phyloP scores from a whole-genome alignment of 2,797 vertebrate species.

The Columba guinea region DNA sequence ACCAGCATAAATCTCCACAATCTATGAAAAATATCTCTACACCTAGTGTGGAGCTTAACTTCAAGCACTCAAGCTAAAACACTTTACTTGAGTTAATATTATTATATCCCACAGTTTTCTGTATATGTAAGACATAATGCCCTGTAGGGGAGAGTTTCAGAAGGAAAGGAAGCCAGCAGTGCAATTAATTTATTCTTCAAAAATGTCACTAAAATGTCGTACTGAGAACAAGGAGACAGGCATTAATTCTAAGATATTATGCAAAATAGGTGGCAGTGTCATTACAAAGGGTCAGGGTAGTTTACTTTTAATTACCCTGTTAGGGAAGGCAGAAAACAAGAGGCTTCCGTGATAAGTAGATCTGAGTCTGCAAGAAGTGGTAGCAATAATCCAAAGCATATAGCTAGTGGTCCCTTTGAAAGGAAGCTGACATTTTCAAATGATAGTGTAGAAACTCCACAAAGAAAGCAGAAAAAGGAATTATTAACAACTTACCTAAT shows the following conservation, averaged over 20 bases:
- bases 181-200: neutral
- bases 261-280: neutral
- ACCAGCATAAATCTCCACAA: neutral
- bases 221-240: neutral
- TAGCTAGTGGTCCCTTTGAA: neutral
- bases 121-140: neutral
- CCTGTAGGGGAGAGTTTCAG: neutral
- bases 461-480: neutral
- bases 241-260: slow-evolving; percentile 19
- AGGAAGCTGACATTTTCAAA: neutral
- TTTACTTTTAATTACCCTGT: slow-evolving; percentile 5
- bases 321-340: neutral
- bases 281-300: neutral
- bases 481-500: slow-evolving; percentile 81
- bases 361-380: neutral
- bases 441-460: neutral
- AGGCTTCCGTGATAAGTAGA: neutral
- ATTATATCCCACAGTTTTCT: neutral
- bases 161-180: neutral
- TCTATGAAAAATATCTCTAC: neutral
- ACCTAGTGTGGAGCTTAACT: neutral
- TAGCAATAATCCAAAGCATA: neutral
- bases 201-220: slow-evolving; percentile 37
- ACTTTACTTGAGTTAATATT: neutral
- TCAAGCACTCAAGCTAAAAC: neutral